Conservation (phyloP, 2,113 vertebrate genomes). For the Entosphenus tridentatus region DNA sequence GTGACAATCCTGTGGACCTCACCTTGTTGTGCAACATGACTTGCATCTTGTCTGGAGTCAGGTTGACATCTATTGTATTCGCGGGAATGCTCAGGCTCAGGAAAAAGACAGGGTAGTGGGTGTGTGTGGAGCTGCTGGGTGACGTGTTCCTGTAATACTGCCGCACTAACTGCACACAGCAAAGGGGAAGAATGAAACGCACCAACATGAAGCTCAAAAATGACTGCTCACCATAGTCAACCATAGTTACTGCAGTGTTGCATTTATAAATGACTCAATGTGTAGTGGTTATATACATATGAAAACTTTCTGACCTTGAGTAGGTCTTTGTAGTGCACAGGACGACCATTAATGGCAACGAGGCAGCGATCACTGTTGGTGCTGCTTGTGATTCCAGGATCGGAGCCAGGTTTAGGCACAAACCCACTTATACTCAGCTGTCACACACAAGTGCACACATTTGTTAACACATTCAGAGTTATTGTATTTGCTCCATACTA, state of each 20-base stretch:
- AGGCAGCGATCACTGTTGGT: slow-evolving; percentile 54
- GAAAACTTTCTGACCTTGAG: slow-evolving; percentile 36
- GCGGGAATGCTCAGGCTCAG: slow-evolving; percentile 47
- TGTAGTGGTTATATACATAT: background rate
- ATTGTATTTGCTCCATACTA: no score
- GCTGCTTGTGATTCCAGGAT: slow-evolving; percentile 37
- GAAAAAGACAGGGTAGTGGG: slow-evolving; percentile 44
- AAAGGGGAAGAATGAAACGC: no score
- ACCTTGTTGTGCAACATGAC: slow-evolving; percentile 83
- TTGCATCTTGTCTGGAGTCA: slow-evolving; percentile 81
- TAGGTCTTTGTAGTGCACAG: slow-evolving; percentile 65
- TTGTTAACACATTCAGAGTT: no score
- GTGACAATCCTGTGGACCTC: background rate
- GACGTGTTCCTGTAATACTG: slow-evolving; percentile 35
- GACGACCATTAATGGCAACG: slow-evolving; percentile 56
- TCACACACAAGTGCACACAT: slow-evolving; percentile 11
- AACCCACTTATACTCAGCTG: slow-evolving; percentile 64
- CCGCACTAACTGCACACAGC: slow-evolving; percentile 34
- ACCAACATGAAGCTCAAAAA: no score
- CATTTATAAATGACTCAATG: no score
- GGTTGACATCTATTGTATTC: slow-evolving; percentile 54
- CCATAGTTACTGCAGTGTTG: no score
- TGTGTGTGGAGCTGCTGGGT: slow-evolving; percentile 26
- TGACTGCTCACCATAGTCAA: no score
- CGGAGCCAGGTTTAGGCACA: slow-evolving; percentile 46